Evolutionary conservation across 2,888 invertebrate species (phyloP).

Genomic region (Amphipoea oculea): DNA sequence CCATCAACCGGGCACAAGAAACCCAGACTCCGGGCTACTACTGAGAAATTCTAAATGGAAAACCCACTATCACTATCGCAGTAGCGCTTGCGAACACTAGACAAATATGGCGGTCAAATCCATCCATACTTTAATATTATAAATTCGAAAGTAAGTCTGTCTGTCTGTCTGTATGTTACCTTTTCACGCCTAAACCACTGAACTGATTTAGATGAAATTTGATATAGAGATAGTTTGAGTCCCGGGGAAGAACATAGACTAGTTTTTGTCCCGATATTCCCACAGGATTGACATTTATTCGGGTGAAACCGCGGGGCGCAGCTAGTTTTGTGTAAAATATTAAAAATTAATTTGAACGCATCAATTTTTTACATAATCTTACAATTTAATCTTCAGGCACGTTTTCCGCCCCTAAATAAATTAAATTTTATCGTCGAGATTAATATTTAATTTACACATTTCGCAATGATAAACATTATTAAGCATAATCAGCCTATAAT

Average conservation of each 20-base stretch:
- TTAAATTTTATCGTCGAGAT: slow-evolving; percentile 17
- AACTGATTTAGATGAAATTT: too few relatives aligned
- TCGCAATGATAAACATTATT: slow-evolving; percentile 15
- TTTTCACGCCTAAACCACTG: too few relatives aligned
- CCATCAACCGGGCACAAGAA: background rate
- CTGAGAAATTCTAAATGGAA: background rate
- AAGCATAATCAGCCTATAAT: background rate
- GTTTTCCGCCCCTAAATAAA: slow-evolving; percentile 3
- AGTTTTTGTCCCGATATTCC: too few relatives aligned
- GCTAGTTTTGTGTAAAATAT: background rate
- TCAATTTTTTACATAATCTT: background rate
- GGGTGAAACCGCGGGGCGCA: too few relatives aligned
- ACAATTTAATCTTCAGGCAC: background rate
- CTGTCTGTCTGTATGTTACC: too few relatives aligned
- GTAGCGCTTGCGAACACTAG: background rate
- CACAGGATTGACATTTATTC: too few relatives aligned
- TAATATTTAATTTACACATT: slow-evolving; percentile 14
- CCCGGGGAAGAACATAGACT: too few relatives aligned
- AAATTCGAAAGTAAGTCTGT: too few relatives aligned
- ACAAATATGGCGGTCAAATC: background rate
- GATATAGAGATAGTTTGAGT: too few relatives aligned
- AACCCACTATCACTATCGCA: background rate
- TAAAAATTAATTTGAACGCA: background rate
- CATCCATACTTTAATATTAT: too few relatives aligned
- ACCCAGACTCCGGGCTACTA: background rate